A percentile compares a stretch with the other conserved stretches of the same genome.
phyloP scores from a whole-genome alignment of 2,888 invertebrate genomes.

The Hylaea fasciaria region DNA sequence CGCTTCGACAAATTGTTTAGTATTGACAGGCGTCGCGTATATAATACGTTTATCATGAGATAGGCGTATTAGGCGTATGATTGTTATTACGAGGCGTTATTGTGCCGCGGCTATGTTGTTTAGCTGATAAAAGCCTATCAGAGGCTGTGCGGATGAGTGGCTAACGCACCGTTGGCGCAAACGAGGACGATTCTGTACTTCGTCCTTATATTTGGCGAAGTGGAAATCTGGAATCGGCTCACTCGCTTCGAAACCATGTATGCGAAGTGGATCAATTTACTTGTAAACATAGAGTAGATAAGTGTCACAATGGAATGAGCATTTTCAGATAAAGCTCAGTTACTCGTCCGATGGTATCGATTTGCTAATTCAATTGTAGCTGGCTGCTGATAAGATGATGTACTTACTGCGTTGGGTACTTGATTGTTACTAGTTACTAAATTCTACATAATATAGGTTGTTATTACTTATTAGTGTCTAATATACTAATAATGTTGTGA shows the following conservation, averaged over 20 bases:
- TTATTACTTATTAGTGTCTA: neutral
- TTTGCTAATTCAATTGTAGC: constrained; percentile 28
- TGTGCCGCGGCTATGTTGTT: constrained; percentile 54
- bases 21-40: constrained; percentile 33
- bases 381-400: constrained; percentile 18
- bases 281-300: constrained; percentile 33
- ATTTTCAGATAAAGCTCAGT: constrained; percentile 40
- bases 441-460: constrained; percentile 3
- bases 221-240: constrained; percentile 62
- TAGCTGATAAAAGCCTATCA: constrained; percentile 66
- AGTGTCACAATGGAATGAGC: constrained; percentile 40
- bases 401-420: constrained; percentile 2
- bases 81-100: constrained; percentile 55
- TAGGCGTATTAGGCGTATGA: constrained; percentile 49
- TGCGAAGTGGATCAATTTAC: constrained; percentile 41
- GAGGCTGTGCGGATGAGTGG: constrained; percentile 69
- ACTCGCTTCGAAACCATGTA: constrained; percentile 59
- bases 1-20: constrained; percentile 38
- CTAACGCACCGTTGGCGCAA: constrained; percentile 52
- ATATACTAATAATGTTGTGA: neutral
- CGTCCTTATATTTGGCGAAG: constrained; percentile 58
- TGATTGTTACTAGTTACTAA: constrained; percentile 9
- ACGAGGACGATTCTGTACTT: constrained; percentile 48
- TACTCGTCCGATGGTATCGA: constrained; percentile 31
- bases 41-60: constrained; percentile 49